These are phyloP conservation scores for Drosophila elegans DNA, from an alignment of 1,140 invertebrate genomes.

Conservation along the genomic window DNA sequence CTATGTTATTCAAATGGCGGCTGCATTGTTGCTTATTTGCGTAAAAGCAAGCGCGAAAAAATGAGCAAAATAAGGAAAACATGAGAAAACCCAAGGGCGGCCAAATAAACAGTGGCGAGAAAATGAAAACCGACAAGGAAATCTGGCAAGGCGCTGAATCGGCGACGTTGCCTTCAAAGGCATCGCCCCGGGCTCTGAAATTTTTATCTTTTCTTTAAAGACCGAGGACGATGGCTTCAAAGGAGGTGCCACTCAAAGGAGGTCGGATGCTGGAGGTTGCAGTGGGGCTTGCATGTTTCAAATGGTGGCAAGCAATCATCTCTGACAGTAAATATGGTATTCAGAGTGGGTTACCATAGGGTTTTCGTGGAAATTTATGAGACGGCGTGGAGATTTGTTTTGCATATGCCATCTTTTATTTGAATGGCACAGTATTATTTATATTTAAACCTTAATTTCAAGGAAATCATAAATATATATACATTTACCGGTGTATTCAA, in stretches of 20 bases:
- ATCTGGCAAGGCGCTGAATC: slow-evolving; percentile 65
- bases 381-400: neutral
- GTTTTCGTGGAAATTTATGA: neutral
- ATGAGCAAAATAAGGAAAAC: slow-evolving; percentile 47
- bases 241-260: slow-evolving; percentile 9
- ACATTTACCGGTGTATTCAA: neutral
- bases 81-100: slow-evolving; percentile 35
- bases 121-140: slow-evolving; percentile 55
- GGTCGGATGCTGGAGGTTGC: neutral
- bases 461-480: neutral
- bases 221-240: slow-evolving; percentile 30
- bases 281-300: slow-evolving; percentile 8
- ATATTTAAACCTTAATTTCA: no score
- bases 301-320: slow-evolving; percentile 43
- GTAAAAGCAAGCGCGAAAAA: slow-evolving; percentile 37
- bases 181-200: slow-evolving; percentile 52
- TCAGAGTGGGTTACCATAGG: neutral
- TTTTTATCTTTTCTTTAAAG: slow-evolving; percentile 31
- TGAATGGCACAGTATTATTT: neutral
- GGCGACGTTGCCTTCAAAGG: slow-evolving; percentile 64
- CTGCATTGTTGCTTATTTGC: slow-evolving; percentile 55
- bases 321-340: slow-evolving; percentile 28
- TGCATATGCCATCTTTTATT: neutral
- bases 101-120: slow-evolving; percentile 40
- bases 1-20: slow-evolving; percentile 57